Percentiles rank a stretch among this genome's conserved stretches.
These are phyloP conservation scores for Nematostella vectensis DNA, from an alignment of 92 coral and sea anemone genomes.

Conservation along the genomic window DNA sequence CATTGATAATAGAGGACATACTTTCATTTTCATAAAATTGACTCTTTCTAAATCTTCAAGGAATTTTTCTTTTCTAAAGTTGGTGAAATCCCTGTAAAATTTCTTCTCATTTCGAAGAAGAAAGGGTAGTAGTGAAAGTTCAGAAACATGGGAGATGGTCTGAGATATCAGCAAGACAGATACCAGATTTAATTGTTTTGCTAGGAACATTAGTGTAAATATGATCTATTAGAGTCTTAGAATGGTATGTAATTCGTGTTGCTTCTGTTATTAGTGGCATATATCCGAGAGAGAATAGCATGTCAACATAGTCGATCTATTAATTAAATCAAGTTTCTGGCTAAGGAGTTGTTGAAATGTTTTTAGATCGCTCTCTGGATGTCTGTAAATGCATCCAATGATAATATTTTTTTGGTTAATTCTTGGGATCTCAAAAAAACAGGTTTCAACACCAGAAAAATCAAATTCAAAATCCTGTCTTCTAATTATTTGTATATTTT, in stretches of 20 bases:
- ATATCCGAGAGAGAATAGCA: constrained; percentile 6
- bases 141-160: constrained; percentile 48
- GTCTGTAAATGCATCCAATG: constrained; percentile 26
- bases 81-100: constrained; percentile 44
- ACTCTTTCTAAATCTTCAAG: constrained; percentile 26
- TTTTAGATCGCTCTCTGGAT: constrained; percentile 16
- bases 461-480: constrained; percentile 11
- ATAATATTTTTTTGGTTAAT: constrained; percentile 19
- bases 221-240: constrained; percentile 40
- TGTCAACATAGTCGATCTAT: constrained; percentile 19
- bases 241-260: constrained; percentile 29
- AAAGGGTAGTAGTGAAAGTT: constrained; percentile 28
- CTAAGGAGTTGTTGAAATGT: not conserved
- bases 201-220: constrained; percentile 42
- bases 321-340: constrained; percentile 6
- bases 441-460: constrained; percentile 19
- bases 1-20: constrained; percentile 14
- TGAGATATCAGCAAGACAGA: constrained; percentile 45
- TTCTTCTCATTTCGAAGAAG: constrained; percentile 14
- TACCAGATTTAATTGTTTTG: constrained; percentile 40
- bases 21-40: constrained; percentile 27
- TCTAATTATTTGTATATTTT: constrained; percentile 10
- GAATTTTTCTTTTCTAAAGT: constrained; percentile 33
- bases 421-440: constrained; percentile 24
- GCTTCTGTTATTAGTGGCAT: constrained; percentile 26